phyloP scores from a whole-genome alignment of 2,888 invertebrate species.

The Hetaerina titia region DNA sequence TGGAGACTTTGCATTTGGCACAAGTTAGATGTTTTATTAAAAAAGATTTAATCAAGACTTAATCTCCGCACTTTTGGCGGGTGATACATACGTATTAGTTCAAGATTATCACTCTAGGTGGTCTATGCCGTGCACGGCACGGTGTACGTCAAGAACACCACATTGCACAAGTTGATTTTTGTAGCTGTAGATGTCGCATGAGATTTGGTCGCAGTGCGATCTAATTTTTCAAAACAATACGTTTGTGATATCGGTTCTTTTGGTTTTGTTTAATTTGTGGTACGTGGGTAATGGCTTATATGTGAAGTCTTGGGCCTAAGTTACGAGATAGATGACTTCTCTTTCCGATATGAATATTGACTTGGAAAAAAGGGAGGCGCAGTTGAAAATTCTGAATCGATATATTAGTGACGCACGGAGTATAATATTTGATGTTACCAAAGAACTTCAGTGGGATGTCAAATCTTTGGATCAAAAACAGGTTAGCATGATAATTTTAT shows the following conservation, averaged over 20 bases:
- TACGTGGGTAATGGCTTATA: too few relatives aligned
- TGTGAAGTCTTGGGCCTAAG: too few relatives aligned
- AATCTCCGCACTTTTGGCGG: background rate
- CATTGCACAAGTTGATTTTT: background rate
- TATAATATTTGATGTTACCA: background rate
- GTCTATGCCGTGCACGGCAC: background rate
- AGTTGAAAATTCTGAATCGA: background rate
- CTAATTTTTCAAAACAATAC: too few relatives aligned
- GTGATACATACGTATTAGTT: background rate
- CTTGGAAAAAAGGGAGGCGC: background rate
- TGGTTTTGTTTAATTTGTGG: too few relatives aligned
- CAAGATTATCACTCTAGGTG: background rate
- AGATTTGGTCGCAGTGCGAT: too few relatives aligned
- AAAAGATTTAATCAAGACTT: background rate
- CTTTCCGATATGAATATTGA: background rate
- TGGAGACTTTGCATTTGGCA: too few relatives aligned
- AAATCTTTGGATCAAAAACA: background rate
- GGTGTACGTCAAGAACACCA: background rate
- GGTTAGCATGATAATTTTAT: background rate
- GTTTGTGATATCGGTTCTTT: too few relatives aligned
- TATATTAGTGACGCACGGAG: background rate
- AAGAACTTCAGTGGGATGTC: conserved; percentile 22
- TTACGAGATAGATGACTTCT: too few relatives aligned
- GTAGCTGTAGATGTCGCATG: background rate
- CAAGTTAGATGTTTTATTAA: too few relatives aligned